A percentile compares a stretch with the other conserved stretches of the same genome.
phyloP scores from a whole-genome alignment of 2,888 invertebrate species.

The Drosophila neotestacea region DNA sequence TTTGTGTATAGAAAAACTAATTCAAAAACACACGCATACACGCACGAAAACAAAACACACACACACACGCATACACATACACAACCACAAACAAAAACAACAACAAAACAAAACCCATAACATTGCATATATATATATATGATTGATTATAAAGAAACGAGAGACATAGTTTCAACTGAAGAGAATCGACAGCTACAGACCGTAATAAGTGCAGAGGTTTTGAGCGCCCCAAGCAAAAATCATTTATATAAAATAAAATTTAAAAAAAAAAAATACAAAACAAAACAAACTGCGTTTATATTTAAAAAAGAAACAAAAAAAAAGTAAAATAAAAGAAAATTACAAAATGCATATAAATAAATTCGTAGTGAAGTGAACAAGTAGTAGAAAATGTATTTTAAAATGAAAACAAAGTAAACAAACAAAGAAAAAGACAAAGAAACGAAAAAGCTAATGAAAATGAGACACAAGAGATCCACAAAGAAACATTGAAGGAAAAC shows the following conservation, averaged over 20 bases:
- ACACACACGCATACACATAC: slow-evolving; percentile 32
- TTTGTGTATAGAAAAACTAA: slow-evolving; percentile 74
- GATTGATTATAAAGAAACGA: slow-evolving; percentile 57
- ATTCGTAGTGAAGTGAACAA: slow-evolving; percentile 47
- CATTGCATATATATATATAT: slow-evolving; percentile 55
- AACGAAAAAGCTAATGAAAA: slow-evolving; percentile 5
- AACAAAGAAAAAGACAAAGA: not conserved
- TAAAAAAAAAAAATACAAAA: slow-evolving; percentile 39
- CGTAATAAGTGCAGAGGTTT: slow-evolving; percentile 64
- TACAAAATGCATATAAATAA: slow-evolving; percentile 24
- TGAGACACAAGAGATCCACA: slow-evolving; percentile 1
- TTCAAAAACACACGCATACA: slow-evolving; percentile 52
- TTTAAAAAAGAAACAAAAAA: slow-evolving; percentile 41
- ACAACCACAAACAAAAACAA: slow-evolving; percentile 26
- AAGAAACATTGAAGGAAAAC: slow-evolving; percentile 14
- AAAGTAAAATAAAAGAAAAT: slow-evolving; percentile 14
- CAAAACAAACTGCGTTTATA: slow-evolving; percentile 70
- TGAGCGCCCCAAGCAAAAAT: slow-evolving; percentile 70
- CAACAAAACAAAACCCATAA: slow-evolving; percentile 43
- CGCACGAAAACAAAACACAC: slow-evolving; percentile 28
- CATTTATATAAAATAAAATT: slow-evolving; percentile 72
- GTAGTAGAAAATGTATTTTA: slow-evolving; percentile 59
- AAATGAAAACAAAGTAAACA: slow-evolving; percentile 18
- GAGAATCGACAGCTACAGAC: slow-evolving; percentile 63
- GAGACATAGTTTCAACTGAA: slow-evolving; percentile 70